These are phyloP conservation scores for Aphyosemion australe DNA, from an alignment of 2,113 vertebrate genomes.

Conservation along the genomic window DNA sequence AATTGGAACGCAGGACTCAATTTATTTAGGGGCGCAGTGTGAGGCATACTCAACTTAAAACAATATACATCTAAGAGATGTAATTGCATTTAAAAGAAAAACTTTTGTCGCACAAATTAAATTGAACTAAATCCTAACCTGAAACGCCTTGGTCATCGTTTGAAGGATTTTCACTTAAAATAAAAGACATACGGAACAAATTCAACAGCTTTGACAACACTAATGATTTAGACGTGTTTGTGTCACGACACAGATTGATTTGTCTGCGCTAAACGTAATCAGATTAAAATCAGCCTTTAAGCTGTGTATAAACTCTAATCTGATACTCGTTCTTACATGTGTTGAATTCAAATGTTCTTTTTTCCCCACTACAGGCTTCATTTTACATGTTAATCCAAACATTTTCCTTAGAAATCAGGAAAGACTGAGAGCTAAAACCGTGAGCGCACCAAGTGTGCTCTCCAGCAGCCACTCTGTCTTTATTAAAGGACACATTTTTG, in stretches of 20 bases:
- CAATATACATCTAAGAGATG: slow-evolving; percentile 67
- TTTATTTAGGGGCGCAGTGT: slow-evolving; percentile 69
- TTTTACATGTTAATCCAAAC: slow-evolving; percentile 58
- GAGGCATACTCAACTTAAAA: slow-evolving; percentile 71
- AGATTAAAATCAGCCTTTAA: slow-evolving; percentile 49
- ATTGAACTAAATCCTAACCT: slow-evolving; percentile 51
- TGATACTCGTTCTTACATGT: slow-evolving; percentile 49
- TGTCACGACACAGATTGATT: slow-evolving; percentile 29
- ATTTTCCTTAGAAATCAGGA: slow-evolving; percentile 31
- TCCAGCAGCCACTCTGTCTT: slow-evolving; percentile 39
- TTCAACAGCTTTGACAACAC: slow-evolving; percentile 60
- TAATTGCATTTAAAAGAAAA: slow-evolving; percentile 51
- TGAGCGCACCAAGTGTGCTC: not conserved
- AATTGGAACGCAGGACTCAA: slow-evolving; percentile 60
- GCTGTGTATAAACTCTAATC: slow-evolving; percentile 56
- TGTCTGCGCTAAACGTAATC: slow-evolving; percentile 37
- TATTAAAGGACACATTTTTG: slow-evolving; percentile 57
- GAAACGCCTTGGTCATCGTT: slow-evolving; percentile 24
- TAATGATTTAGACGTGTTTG: slow-evolving; percentile 46
- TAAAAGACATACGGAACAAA: slow-evolving; percentile 19
- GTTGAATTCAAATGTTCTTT: slow-evolving; percentile 20
- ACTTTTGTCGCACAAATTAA: slow-evolving; percentile 16
- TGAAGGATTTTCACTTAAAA: slow-evolving; percentile 32
- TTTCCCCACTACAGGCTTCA: slow-evolving; percentile 25
- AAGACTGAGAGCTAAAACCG: too few relatives aligned